Conservation (phyloP, 64 coral and sea anemone genomes). For the Actinia tenebrosa region DNA sequence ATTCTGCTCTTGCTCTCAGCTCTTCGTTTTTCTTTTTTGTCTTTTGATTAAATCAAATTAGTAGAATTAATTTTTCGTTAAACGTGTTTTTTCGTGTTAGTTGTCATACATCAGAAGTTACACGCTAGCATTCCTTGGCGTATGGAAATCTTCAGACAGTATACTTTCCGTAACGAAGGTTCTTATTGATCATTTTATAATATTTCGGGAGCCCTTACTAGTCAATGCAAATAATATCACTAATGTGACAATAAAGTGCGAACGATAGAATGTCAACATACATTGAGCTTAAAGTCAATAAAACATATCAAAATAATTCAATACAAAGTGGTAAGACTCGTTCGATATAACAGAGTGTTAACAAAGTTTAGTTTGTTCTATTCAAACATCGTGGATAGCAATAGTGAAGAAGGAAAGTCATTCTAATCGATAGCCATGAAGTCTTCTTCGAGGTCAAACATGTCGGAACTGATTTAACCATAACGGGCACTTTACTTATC, state of each 20-base stretch:
- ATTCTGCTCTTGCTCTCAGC: slow-evolving; percentile 38
- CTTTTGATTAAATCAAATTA: slow-evolving; percentile 18
- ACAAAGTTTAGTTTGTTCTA: not conserved
- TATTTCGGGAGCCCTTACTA: too few species aligned
- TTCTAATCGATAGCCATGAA: not conserved
- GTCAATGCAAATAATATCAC: not conserved
- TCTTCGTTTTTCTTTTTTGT: slow-evolving; percentile 81
- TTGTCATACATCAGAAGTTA: too few species aligned
- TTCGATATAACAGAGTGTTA: not conserved
- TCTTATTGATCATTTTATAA: not conserved
- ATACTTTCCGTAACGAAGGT: too few species aligned
- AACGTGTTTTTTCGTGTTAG: too few species aligned
- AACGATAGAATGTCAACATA: not conserved
- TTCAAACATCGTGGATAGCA: not conserved
- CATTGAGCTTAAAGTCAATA: not conserved
- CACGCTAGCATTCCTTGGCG: too few species aligned
- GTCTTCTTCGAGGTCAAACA: not conserved
- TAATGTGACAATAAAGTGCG: not conserved
- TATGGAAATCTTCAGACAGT: too few species aligned
- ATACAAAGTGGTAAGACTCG: not conserved
- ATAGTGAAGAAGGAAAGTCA: not conserved
- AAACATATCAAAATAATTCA: not conserved
- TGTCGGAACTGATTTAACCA: not conserved
- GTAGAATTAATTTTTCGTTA: not conserved
- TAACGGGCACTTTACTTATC: too few species aligned